These are phyloP conservation scores for Rhinolophus ferrumequinum DNA, from an alignment of 2,113 vertebrate genomes.

Conservation along the genomic window DNA sequence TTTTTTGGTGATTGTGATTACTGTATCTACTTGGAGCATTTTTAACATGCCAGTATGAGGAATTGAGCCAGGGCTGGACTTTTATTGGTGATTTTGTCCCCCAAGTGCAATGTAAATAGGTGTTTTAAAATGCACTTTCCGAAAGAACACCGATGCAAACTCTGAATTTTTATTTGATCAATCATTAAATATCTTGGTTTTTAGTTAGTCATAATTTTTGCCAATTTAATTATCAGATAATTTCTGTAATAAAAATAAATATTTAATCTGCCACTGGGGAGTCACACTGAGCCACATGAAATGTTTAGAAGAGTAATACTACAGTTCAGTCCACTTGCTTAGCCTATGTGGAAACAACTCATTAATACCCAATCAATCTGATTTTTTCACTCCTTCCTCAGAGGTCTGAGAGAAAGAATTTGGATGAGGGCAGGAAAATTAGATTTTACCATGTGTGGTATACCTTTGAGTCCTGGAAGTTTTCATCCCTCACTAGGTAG, in stretches of 20 bases:
- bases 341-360: background rate
- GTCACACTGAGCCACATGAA: constrained; percentile 9
- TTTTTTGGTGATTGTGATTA: background rate
- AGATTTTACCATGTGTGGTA: background rate
- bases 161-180: constrained; percentile 59
- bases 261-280: constrained; percentile 20
- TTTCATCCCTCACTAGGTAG: fast-evolving
- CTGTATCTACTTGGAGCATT: constrained; percentile 42
- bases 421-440: background rate
- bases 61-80: background rate
- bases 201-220: constrained; percentile 63
- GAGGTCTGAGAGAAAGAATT: background rate
- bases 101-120: background rate
- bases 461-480: background rate
- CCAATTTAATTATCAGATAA: constrained; percentile 55
- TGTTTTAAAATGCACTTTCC: constrained; percentile 56
- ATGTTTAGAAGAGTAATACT: constrained; percentile 7
- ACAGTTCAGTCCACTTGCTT: background rate
- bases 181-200: constrained; percentile 62
- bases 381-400: background rate
- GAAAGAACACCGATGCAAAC: background rate
- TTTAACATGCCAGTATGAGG: constrained; percentile 51
- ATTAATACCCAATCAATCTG: background rate
- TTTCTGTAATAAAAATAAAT: constrained; percentile 58
- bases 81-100: constrained; percentile 59